A percentile compares a stretch with the other conserved stretches of the same genome.
These are phyloP conservation scores for Latheticus oryzae DNA, from an alignment of 2,888 invertebrate genomes.

Conservation along the genomic window DNA sequence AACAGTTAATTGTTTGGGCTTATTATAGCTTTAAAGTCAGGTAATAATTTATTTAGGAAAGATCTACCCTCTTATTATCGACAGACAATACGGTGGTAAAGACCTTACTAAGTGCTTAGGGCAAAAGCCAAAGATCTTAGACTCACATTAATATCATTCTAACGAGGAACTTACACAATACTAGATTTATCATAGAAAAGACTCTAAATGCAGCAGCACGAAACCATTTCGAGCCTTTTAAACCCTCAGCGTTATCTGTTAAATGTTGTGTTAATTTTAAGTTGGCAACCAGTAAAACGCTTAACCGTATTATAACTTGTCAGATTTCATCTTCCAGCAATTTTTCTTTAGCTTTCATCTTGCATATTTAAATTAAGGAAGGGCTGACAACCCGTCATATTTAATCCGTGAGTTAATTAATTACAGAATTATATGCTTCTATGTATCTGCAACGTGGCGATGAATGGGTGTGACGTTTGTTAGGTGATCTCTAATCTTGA, in stretches of 20 bases:
- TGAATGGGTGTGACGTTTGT: too few relatives aligned
- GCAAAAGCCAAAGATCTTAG: conserved; percentile 44
- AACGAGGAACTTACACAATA: conserved; percentile 50
- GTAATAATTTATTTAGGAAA: conserved; percentile 35
- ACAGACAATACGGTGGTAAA: conserved; percentile 40
- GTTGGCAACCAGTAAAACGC: conserved; percentile 1
- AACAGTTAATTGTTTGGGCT: conserved; percentile 36
- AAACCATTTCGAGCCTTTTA: conserved; percentile 15
- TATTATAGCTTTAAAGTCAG: conserved; percentile 32
- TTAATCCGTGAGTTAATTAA: conserved; percentile 22
- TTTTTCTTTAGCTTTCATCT: too few relatives aligned
- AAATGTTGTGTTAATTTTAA: conserved; percentile 29
- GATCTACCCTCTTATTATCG: conserved; percentile 37
- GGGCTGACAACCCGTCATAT: conserved; percentile 10
- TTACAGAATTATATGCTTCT: conserved; percentile 17
- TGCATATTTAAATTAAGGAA: too few relatives aligned
- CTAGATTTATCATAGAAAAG: conserved; percentile 43
- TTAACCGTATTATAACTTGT: too few relatives aligned
- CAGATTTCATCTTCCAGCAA: background rate
- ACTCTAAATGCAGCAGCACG: conserved; percentile 39
- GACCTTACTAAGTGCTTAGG: conserved; percentile 33
- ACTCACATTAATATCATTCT: conserved; percentile 50
- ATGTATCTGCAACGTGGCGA: too few relatives aligned
- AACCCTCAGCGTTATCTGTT: conserved; percentile 18
- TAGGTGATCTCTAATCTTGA: conserved; percentile 55